phyloP scores from a whole-genome alignment of 1,140 invertebrate genomes.

The Lepidostoma basale region DNA sequence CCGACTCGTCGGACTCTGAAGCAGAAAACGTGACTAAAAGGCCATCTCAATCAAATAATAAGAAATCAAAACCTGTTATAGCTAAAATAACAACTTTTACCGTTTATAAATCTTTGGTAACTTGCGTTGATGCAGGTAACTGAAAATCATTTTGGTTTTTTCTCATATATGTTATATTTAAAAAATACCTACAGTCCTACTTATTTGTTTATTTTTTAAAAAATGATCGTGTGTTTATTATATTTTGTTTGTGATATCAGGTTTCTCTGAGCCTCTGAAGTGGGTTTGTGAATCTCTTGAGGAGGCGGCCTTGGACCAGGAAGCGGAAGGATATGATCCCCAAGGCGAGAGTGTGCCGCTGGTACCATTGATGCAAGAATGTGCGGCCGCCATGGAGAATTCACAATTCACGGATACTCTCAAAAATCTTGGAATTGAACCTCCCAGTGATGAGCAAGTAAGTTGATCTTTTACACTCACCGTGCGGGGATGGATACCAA shows the following conservation, averaged over 20 bases:
- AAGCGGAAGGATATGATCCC: slow-evolving; percentile 56
- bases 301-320: slow-evolving; percentile 57
- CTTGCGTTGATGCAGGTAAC: slow-evolving; percentile 18
- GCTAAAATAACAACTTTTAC: no score
- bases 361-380: slow-evolving; percentile 67
- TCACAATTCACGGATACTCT: slow-evolving; percentile 64
- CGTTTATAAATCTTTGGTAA: slow-evolving; percentile 19
- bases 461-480: background rate
- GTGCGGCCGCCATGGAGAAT: slow-evolving; percentile 65
- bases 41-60: no score
- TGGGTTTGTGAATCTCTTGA: slow-evolving; percentile 58
- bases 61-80: no score
- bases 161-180: background rate
- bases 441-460: slow-evolving; percentile 63
- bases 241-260: slow-evolving; percentile 24
- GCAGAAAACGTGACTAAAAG: no score
- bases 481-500: background rate
- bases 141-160: background rate
- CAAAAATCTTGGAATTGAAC: slow-evolving; percentile 62
- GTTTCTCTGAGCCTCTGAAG: slow-evolving; percentile 50
- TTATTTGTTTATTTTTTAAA: background rate
- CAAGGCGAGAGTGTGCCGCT: slow-evolving; percentile 65
- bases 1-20: no score
- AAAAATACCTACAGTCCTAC: background rate
- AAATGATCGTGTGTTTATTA: background rate